These are phyloP conservation scores for Archivesica marissinica DNA, from an alignment of 1,140 invertebrate species.

Conservation along the genomic window DNA sequence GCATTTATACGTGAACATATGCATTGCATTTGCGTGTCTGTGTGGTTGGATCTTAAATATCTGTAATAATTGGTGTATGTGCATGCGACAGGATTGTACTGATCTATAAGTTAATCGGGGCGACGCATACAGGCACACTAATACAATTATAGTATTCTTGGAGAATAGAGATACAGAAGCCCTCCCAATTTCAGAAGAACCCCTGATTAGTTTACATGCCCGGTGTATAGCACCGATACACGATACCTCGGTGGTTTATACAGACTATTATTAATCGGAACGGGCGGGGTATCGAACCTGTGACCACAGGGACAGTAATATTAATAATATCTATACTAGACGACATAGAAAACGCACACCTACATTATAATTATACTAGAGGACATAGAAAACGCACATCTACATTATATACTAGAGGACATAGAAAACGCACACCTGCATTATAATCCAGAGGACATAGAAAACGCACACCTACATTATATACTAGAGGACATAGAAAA, in stretches of 20 bases:
- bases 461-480: background rate
- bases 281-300: conserved; percentile 32
- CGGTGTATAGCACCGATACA: background rate
- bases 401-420: background rate
- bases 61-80: too few relatives aligned
- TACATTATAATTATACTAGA: background rate
- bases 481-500: too few relatives aligned
- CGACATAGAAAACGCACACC: background rate
- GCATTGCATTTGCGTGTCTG: too few relatives aligned
- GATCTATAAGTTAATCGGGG: background rate
- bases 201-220: background rate
- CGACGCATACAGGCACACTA: background rate
- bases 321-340: conserved; percentile 74
- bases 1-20: too few relatives aligned
- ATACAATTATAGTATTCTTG: background rate
- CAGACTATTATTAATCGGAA: too few relatives aligned
- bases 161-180: background rate
- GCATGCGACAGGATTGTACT: too few relatives aligned
- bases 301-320: conserved; percentile 37
- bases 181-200: background rate
- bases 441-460: background rate
- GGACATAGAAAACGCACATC: background rate
- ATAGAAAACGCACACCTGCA: background rate
- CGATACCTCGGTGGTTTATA: too few relatives aligned
- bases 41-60: too few relatives aligned